Conservation (phyloP, 2,888 invertebrate species). For the Shargacucullia verbasci region DNA sequence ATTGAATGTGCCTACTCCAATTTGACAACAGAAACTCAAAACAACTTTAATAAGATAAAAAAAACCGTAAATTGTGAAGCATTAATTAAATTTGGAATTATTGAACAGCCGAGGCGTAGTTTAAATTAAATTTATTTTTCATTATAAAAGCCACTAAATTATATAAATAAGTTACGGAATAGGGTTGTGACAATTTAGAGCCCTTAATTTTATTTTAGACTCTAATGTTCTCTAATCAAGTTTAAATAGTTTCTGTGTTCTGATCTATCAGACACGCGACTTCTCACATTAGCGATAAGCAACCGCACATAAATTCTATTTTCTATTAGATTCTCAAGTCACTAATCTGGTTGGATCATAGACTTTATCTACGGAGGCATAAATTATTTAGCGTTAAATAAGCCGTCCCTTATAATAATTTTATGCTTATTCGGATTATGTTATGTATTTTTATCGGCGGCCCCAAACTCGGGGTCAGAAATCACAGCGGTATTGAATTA, state of each 20-base stretch:
- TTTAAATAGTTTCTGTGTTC: constrained; percentile 72
- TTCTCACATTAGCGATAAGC: constrained; percentile 76
- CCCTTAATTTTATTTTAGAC: constrained; percentile 45
- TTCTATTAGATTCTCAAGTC: constrained; percentile 79
- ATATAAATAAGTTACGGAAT: constrained; percentile 19
- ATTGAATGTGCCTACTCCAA: constrained; percentile 33
- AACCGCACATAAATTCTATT: constrained; percentile 77
- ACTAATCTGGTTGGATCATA: constrained; percentile 71
- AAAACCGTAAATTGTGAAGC: constrained; percentile 33
- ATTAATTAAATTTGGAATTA: constrained; percentile 36
- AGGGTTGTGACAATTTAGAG: constrained; percentile 44
- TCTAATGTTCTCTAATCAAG: constrained; percentile 73
- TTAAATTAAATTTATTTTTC: constrained; percentile 55
- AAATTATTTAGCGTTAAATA: constrained; percentile 79
- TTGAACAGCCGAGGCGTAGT: constrained; percentile 34
- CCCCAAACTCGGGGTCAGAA: constrained; percentile 75
- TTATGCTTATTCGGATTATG: constrained; percentile 81
- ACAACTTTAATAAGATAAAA: constrained; percentile 27
- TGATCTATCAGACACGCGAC: constrained; percentile 78
- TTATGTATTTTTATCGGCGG: constrained; percentile 74
- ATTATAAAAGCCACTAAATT: constrained; percentile 56
- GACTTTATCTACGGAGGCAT: constrained; percentile 76
- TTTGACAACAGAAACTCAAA: constrained; percentile 29
- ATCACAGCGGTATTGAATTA: constrained; percentile 86
- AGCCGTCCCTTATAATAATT: constrained; percentile 80